Conservation (phyloP, 64 coral and sea anemone genomes). For the Pocillopora damicornis region DNA sequence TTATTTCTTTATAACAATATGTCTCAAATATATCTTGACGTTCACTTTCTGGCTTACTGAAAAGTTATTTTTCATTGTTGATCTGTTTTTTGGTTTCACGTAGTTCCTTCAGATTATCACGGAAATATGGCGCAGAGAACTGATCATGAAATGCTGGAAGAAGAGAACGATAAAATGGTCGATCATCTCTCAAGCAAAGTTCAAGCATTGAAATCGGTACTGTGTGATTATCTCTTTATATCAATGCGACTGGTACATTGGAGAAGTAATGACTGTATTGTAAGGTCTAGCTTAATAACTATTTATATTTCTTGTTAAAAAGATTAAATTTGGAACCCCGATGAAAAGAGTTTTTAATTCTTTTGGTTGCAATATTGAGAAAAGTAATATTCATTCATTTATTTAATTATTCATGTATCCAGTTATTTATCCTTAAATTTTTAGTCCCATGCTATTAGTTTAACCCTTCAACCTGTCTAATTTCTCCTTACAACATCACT, state of each 20-base stretch:
- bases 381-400: no score
- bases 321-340: no score
- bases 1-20: not conserved
- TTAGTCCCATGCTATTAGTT: no score
- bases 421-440: no score
- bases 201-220: constrained; percentile 92
- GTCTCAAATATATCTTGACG: not conserved
- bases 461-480: no score
- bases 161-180: constrained; percentile 86
- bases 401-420: no score
- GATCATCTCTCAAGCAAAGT: constrained; percentile 87
- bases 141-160: constrained; percentile 88
- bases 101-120: constrained; percentile 40
- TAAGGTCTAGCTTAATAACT: no score
- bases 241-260: not conserved
- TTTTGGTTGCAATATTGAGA: no score
- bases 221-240: not conserved
- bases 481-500: no score
- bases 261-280: not conserved
- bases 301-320: no score
- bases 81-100: constrained; percentile 11
- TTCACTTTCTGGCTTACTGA: not conserved
- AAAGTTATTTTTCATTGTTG: not conserved
- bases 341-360: no score
- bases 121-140: constrained; percentile 42